phyloP scores from a whole-genome alignment of 1,140 invertebrate genomes.

The Drosophila kohkoa region DNA sequence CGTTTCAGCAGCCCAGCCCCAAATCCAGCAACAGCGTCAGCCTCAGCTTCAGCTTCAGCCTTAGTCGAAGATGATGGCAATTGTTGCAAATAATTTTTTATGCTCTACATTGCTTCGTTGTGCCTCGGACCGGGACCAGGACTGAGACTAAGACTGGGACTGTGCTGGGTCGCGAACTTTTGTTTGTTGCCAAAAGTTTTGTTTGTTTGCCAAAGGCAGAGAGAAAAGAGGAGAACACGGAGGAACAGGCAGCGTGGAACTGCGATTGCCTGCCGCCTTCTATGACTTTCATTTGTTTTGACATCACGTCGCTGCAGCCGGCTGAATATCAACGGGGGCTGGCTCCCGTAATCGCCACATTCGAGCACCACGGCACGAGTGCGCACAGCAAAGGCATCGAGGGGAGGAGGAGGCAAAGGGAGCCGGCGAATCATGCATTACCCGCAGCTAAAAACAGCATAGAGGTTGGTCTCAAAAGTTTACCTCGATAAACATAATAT shows the following conservation, averaged over 20 bases:
- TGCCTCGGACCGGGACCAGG: not conserved
- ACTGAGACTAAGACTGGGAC: not conserved
- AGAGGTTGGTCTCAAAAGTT: constrained; percentile 23
- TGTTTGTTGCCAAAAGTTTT: constrained; percentile 71
- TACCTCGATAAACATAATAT: not conserved
- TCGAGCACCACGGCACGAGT: constrained; percentile 52
- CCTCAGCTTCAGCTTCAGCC: not conserved
- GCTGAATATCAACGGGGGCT: constrained; percentile 17
- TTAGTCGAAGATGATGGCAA: constrained; percentile 67
- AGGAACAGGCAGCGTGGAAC: constrained; percentile 7
- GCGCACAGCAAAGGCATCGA: constrained; percentile 24
- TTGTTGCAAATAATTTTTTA: constrained; percentile 83
- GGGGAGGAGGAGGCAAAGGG: not conserved
- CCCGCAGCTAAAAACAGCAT: constrained; percentile 18
- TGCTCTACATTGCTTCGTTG: constrained; percentile 61
- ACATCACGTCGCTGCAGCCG: constrained; percentile 73
- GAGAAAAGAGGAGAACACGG: not conserved
- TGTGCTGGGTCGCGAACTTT: constrained; percentile 53
- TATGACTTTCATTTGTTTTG: constrained; percentile 81
- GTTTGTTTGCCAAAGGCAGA: constrained; percentile 71
- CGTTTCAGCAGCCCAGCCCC: constrained; percentile 54
- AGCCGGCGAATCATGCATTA: constrained; percentile 36
- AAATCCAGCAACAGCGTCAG: not conserved
- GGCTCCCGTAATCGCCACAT: constrained; percentile 58
- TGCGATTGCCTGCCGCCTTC: constrained; percentile 56